Percentiles rank a stretch among this genome's conserved stretches.
These are phyloP conservation scores for Drosophila tropicalis DNA, from an alignment of 1,140 invertebrate species.

Conservation along the genomic window DNA sequence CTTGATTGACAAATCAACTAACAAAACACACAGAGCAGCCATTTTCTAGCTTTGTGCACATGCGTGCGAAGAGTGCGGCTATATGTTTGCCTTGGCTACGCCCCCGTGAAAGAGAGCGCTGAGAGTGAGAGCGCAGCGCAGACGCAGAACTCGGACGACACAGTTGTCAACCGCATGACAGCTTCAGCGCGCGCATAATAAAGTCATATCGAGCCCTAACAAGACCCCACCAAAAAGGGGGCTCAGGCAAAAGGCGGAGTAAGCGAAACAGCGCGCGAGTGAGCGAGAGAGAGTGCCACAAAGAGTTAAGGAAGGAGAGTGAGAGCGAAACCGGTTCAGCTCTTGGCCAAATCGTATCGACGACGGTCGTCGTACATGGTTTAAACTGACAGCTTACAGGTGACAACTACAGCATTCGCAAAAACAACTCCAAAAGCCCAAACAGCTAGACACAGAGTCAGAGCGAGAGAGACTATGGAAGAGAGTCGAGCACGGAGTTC, in stretches of 20 bases:
- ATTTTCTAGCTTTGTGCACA: slow-evolving; percentile 54
- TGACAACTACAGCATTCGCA: slow-evolving; percentile 18
- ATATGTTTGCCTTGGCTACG: slow-evolving; percentile 46
- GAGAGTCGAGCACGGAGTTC: slow-evolving; percentile 18
- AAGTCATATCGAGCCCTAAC: slow-evolving; percentile 78
- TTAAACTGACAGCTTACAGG: slow-evolving; percentile 45
- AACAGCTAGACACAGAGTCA: not conserved
- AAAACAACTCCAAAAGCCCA: not conserved
- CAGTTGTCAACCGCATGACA: slow-evolving; percentile 80
- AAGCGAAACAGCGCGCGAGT: slow-evolving; percentile 30
- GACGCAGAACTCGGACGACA: slow-evolving; percentile 63
- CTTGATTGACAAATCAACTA: slow-evolving; percentile 61
- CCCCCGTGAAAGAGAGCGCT: slow-evolving; percentile 37
- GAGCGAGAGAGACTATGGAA: slow-evolving; percentile 39
- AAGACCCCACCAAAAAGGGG: slow-evolving; percentile 50
- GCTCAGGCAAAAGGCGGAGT: slow-evolving; percentile 43
- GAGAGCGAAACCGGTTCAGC: slow-evolving; percentile 46
- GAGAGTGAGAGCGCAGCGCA: slow-evolving; percentile 46
- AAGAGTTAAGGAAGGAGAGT: not conserved
- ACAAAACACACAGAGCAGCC: slow-evolving; percentile 63
- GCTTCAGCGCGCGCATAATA: slow-evolving; percentile 76
- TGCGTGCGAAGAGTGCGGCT: slow-evolving; percentile 41
- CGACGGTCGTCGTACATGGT: slow-evolving; percentile 16
- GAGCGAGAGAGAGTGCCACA: slow-evolving; percentile 8
- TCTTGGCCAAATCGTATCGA: slow-evolving; percentile 3